Evolutionary conservation across 2,888 invertebrate species (phyloP), one percentile per base, ranked within the genome.

Genomic region (Epistrophe grossulariae): DNA sequence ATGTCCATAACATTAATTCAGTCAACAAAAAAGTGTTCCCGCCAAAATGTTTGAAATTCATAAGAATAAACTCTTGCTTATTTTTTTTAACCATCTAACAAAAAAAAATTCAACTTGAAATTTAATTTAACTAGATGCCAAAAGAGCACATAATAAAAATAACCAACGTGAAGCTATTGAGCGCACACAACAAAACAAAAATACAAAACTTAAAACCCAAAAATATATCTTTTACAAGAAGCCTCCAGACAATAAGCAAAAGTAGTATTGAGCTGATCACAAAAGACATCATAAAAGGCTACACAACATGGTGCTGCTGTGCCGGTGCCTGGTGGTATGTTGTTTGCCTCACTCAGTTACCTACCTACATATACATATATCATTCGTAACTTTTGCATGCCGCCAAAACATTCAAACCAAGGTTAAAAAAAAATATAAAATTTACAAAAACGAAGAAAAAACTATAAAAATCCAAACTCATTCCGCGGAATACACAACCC

Each of bases 91-190:
- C 40, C 57, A 48, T 38, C 45, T 13, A 35, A 59, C 50, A 40
- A 19, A 15, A 45, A 79, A 55, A 24, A 45, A 4, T 48, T 45
- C 28, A 52, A 78, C 62, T 55, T 48, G 48, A 76, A 79, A 79
- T 71, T 79, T 79, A 74, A 84, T 84, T 79, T 76, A 79, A 73
- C 28, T 71, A 59, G 79, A 72, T 52, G 71, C 52, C 79, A 38
- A 40, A 43, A 50, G 57, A 62, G 71, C 79, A 84, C 45, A 57
- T 64, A 40, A 76, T 70, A 76, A 81, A 81, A 40, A 38, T 13
- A 68, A 48, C 9, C 43, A n/a, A 31, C 43, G 0, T 15, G 59
- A 40, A 15, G 31, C 13, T 52, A 48, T 66, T 60, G 35, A 62
- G 24, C 55, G 52, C 17, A 10, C 24, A 7, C 3, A 8, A 11